These are phyloP conservation scores for Pyrrhia umbra DNA, from an alignment of 2,888 invertebrate genomes.

Conservation along the genomic window DNA sequence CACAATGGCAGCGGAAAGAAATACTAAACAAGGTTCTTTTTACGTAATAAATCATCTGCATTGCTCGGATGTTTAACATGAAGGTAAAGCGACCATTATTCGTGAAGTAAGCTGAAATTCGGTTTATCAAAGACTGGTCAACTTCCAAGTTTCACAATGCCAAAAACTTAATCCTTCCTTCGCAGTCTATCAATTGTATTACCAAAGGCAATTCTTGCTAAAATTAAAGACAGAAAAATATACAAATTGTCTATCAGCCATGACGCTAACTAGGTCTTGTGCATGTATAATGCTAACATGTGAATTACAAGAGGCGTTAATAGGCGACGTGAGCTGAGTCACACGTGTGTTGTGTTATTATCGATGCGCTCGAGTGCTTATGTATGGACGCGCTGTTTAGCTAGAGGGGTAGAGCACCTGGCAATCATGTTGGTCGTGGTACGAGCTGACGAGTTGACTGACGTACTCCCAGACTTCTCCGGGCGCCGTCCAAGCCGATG, in stretches of 20 bases:
- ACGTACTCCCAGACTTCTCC: constrained; percentile 93
- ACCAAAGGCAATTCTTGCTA: neutral
- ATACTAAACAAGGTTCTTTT: no score
- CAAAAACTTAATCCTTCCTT: no score
- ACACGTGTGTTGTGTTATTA: constrained; percentile 74
- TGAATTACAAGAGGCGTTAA: constrained; percentile 78
- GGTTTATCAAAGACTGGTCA: no score
- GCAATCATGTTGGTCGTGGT: constrained; percentile 89
- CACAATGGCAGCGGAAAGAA: no score
- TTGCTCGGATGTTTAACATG: no score
- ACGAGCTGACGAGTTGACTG: constrained; percentile 91
- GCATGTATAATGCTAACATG: constrained; percentile 78
- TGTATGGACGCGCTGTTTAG: constrained; percentile 38
- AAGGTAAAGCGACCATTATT: no score
- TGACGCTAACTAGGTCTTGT: constrained; percentile 76
- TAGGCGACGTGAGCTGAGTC: constrained; percentile 71
- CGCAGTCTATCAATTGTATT: no score
- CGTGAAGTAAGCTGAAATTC: no score
- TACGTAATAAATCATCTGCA: no score
- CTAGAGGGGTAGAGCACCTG: constrained; percentile 74
- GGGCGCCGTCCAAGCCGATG: constrained; percentile 88
- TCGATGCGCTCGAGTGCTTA: constrained; percentile 69
- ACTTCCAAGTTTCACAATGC: no score
- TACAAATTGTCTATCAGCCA: constrained; percentile 68
- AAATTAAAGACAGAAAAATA: constrained; percentile 29